A percentile compares a stretch with the other conserved stretches of the same genome.
phyloP scores from a whole-genome alignment of 2,797 vertebrate genomes.

The Lepilemur ruficaudatus region DNA sequence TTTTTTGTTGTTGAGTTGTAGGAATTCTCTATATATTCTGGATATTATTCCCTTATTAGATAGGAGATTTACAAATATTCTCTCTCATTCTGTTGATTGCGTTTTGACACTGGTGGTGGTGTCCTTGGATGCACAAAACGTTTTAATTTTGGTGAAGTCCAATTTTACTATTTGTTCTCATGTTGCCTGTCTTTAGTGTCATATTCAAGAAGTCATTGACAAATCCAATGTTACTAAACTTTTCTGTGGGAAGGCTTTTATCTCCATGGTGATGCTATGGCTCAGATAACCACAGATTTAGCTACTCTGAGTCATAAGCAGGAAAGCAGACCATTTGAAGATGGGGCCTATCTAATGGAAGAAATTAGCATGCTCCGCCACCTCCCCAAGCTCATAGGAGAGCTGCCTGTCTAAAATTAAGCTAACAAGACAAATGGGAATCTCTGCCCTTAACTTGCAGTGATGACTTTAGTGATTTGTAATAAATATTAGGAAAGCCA shows the following conservation, averaged over 20 bases:
- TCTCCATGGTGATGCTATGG: background rate
- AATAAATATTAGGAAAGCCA: slow-evolving; percentile 31
- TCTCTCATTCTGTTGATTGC: background rate
- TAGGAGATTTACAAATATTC: background rate
- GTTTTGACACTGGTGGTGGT: background rate
- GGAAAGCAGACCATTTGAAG: background rate
- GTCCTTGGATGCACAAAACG: background rate
- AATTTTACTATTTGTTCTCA: background rate
- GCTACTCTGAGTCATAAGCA: background rate
- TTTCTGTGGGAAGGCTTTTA: background rate
- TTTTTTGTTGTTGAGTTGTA: background rate
- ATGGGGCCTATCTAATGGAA: background rate
- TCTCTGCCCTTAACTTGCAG: background rate
- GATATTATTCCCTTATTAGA: background rate
- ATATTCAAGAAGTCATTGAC: background rate
- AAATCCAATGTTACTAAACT: background rate
- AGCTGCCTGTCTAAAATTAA: background rate
- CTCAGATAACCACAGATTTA: background rate
- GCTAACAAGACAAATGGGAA: background rate
- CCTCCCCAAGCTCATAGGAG: background rate
- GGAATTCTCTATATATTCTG: background rate
- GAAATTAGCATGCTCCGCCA: background rate
- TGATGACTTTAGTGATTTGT: background rate
- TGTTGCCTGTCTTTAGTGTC: background rate
- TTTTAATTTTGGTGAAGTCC: slow-evolving; percentile 18